phyloP scores from a whole-genome alignment of 2,888 invertebrate genomes.

The Harmothoe impar region DNA sequence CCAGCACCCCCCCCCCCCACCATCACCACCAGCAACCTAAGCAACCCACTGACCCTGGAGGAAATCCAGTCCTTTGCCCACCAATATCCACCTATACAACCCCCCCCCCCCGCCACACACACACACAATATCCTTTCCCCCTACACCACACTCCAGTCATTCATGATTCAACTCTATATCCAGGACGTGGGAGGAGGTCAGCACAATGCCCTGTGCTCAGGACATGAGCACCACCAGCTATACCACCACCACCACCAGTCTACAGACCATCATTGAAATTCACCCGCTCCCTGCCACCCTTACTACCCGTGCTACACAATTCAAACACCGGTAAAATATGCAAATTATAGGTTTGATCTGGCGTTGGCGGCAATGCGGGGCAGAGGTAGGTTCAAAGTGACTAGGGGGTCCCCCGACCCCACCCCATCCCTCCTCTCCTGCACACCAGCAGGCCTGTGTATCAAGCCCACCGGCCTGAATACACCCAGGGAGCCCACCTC shows the following conservation, averaged over 20 bases:
- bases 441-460: conserved; percentile 1
- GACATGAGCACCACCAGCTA: not conserved
- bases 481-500: not conserved
- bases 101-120: not conserved
- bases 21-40: not conserved
- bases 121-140: not conserved
- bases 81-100: too few relatives aligned
- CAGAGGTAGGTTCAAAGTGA: conserved; percentile 6
- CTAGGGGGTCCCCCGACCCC: conserved; percentile 26
- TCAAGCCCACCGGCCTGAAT: not conserved
- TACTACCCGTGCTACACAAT: conserved; percentile 6
- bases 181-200: conserved; percentile 1
- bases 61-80: not conserved
- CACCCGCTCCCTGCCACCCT: conserved; percentile 36
- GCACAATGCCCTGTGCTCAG: not conserved
- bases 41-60: conserved; percentile 13
- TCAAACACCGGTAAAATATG: conserved; percentile 57
- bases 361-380: conserved; percentile 46
- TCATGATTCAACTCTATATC: not conserved
- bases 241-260: not conserved
- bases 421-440: not conserved
- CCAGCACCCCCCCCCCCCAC: not conserved
- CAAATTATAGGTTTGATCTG: conserved; percentile 57
- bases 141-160: too few relatives aligned
- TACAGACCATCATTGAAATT: conserved; percentile 22